phyloP scores from a whole-genome alignment of 2,888 invertebrate genomes.

The Prenolepis imparis region DNA sequence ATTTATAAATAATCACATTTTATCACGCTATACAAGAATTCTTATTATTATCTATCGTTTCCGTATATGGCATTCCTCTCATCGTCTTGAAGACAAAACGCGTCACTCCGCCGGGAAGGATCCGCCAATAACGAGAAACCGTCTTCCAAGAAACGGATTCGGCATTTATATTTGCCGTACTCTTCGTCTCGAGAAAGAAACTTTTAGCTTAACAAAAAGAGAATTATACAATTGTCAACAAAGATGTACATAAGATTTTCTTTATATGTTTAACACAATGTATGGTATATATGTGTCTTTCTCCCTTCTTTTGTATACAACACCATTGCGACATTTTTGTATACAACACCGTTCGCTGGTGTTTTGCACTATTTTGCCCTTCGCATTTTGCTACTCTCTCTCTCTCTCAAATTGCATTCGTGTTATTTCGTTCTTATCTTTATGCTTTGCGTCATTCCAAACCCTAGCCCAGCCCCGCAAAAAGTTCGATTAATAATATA shows the following conservation, averaged over 20 bases:
- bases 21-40: conserved; percentile 74
- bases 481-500: conserved; percentile 76
- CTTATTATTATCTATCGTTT: conserved; percentile 59
- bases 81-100: background rate
- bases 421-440: conserved; percentile 48
- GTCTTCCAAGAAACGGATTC: conserved; percentile 22
- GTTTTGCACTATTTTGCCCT: conserved; percentile 36
- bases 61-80: conserved; percentile 65
- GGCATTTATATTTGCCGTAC: conserved; percentile 46
- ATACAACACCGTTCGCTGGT: conserved; percentile 27
- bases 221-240: conserved; percentile 82
- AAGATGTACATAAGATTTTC: conserved; percentile 76
- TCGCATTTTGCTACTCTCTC: conserved; percentile 58
- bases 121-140: conserved; percentile 31
- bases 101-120: background rate
- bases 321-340: conserved; percentile 36
- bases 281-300: conserved; percentile 51
- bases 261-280: conserved; percentile 59
- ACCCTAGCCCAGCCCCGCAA: conserved; percentile 84
- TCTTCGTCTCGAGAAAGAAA: conserved; percentile 68
- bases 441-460: conserved; percentile 78
- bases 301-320: conserved; percentile 50
- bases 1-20: conserved; percentile 82
- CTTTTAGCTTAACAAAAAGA: conserved; percentile 77
- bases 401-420: conserved; percentile 56